These are phyloP conservation scores for Himalopsyche anomala DNA, from an alignment of 2,888 invertebrate species.

Conservation along the genomic window DNA sequence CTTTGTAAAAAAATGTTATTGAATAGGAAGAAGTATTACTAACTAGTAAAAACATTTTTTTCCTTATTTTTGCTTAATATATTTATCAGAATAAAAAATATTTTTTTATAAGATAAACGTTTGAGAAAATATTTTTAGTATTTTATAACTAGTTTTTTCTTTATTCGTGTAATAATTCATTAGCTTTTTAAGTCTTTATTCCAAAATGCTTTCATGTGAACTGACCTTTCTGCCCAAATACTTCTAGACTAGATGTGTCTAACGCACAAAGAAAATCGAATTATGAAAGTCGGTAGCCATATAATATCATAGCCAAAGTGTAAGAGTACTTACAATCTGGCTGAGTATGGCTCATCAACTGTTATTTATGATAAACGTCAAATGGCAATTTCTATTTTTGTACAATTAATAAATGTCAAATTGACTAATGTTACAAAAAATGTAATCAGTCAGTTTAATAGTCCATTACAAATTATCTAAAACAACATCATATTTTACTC, in stretches of 20 bases:
- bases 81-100: too few relatives aligned
- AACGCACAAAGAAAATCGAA: constrained; percentile 48
- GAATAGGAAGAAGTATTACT: too few relatives aligned
- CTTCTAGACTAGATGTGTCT: constrained; percentile 14
- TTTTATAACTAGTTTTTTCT: too few relatives aligned
- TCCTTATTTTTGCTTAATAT: too few relatives aligned
- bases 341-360: constrained; percentile 2
- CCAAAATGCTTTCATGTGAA: not conserved
- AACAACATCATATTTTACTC: too few relatives aligned
- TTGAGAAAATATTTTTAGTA: too few relatives aligned
- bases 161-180: too few relatives aligned
- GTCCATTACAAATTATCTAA: too few relatives aligned
- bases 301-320: not conserved
- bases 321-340: not conserved
- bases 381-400: not conserved
- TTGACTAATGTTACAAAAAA: not conserved
- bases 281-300: constrained; percentile 50
- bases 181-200: too few relatives aligned
- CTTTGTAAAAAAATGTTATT: too few relatives aligned
- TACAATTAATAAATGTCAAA: not conserved
- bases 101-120: too few relatives aligned
- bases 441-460: not conserved
- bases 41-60: too few relatives aligned
- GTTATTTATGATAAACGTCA: constrained; percentile 10
- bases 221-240: not conserved